Percentiles rank a stretch among this genome's conserved stretches.
Evolutionary conservation across 2,888 invertebrate genomes (phyloP).

Genomic region (Axea sp.): DNA sequence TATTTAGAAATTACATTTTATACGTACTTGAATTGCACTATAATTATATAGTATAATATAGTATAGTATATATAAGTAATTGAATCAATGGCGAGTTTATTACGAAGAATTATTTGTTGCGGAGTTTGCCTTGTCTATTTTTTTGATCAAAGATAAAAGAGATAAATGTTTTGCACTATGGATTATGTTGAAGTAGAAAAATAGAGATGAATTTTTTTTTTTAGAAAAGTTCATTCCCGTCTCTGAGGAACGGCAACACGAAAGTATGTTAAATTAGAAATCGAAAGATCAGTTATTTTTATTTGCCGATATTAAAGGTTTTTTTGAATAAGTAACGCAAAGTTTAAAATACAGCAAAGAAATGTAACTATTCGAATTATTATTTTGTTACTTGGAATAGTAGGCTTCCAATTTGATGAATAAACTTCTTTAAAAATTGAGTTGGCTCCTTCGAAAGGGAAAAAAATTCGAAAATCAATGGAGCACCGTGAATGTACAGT

Average conservation of each 20-base stretch:
- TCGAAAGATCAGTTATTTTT: neutral
- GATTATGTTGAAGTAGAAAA: conserved; percentile 5
- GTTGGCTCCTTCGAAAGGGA: no score
- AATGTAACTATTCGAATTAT: no score
- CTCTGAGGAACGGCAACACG: neutral
- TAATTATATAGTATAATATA: no score
- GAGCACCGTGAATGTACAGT: no score
- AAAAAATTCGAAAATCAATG: no score
- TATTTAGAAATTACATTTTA: conserved; percentile 11
- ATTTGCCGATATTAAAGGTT: neutral
- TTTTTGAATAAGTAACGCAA: no score
- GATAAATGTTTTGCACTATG: conserved; percentile 9
- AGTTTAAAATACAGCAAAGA: no score
- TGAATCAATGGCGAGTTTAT: conserved; percentile 18
- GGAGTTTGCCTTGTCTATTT: conserved; percentile 22
- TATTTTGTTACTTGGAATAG: no score
- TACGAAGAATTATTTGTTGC: conserved; percentile 17
- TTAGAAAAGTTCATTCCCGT: neutral
- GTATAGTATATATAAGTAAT: no score
- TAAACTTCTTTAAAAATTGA: no score
- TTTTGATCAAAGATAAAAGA: conserved; percentile 20
- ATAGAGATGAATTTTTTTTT: conserved; percentile 13
- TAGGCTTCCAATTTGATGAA: no score
- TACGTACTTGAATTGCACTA: no score
- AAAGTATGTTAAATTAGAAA: conserved; percentile 11